Base-by-base conservation (phyloP, 2,888 invertebrate species). In the Piscicola geometra region DNA sequence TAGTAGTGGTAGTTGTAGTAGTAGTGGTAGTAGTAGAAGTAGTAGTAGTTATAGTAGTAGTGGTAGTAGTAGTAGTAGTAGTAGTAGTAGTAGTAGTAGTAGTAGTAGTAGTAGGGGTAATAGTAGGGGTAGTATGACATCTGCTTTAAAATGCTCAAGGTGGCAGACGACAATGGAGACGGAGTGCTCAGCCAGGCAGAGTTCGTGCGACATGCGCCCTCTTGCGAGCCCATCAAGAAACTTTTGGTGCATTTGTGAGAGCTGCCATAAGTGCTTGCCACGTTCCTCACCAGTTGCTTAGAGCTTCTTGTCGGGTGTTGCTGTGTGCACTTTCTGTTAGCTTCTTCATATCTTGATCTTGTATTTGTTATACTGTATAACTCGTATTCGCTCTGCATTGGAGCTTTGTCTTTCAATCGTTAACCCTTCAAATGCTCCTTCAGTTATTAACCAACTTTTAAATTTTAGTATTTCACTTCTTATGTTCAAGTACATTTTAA, bases 21-120 rank as follows among this genome's bases (percentile, higher is more conserved):
- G 52, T 50, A 15, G 52, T 50, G 15, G 52, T 50, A 15, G 52
- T 50, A 50, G 52, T 50, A 50, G 18, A 15, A 18, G 52, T 50
- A 18, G 52, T 50, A 50, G 52, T 50, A 50, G 52, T 50, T 15
- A 18, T 50, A 50, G 52, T 50, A 50, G 52, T 15, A 50, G 15
- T 50, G 18, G 52, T 50, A 50, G 52, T 50, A 50, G 52, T 50
- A 50, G 52, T 50, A 50, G 52, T 50, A 50, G 52, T 50, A 50
- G 52, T 50, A 50, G 52, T 50, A 50, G 52, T 50, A 50, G 52
- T 50, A 50, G 52, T 50, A 50, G 52, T 50, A 76, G n/a, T 71
- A 71, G n/a, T 64, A 71, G 33, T 64, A 66, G 33, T 30, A 68
- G 32, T 21, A 50, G 0, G 9, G 25, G 32, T 71, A 25, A n/a